Percentiles rank a stretch among this genome's conserved stretches.
Evolutionary conservation across 2,888 invertebrate species (phyloP).

Genomic region (Dilophus febrilis): DNA sequence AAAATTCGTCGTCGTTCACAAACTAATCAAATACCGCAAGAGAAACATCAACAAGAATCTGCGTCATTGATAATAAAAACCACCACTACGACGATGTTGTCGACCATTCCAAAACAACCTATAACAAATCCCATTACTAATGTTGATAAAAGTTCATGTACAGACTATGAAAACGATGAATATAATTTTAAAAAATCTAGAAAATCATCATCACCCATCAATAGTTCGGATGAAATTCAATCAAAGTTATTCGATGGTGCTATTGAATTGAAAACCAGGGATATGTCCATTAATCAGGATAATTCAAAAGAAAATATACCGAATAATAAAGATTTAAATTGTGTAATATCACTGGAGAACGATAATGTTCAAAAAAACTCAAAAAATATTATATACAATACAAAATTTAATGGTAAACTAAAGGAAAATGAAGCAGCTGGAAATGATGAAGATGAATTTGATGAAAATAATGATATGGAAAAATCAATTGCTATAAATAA

Average conservation of each 20-base stretch:
- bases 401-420: not conserved
- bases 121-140: not conserved
- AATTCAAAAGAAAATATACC: no score
- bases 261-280: no score
- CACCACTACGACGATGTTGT: not conserved
- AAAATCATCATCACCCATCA: not conserved
- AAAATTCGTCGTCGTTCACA: no score
- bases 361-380: no score
- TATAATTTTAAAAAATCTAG: not conserved
- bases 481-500: not conserved
- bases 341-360: no score
- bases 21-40: no score
- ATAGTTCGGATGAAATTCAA: not conserved
- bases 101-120: no score
- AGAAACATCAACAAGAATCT: no score
- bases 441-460: not conserved
- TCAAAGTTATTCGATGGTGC: no score
- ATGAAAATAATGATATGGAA: constrained; percentile 2
- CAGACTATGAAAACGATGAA: not conserved
- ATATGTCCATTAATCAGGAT: no score
- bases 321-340: no score
- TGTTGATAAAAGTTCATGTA: not conserved
- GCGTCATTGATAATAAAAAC: not conserved
- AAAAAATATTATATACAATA: constrained; percentile 5
- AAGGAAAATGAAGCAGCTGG: constrained; percentile 5